Evolutionary conservation across 2,888 invertebrate species (phyloP), one percentile per base, ranked within the genome.

Genomic region (Villa cingulata): DNA sequence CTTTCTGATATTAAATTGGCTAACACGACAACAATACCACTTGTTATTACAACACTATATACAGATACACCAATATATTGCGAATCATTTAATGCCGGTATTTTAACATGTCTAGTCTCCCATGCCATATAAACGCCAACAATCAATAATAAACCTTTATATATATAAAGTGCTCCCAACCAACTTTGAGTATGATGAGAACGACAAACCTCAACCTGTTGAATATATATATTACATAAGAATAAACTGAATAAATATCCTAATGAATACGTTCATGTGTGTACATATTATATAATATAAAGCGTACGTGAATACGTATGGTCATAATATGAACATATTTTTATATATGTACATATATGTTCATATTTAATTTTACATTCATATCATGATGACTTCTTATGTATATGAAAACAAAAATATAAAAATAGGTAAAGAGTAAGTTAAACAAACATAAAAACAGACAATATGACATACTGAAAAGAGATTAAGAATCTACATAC

Each of bases 61-160:
- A 92, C 91, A 57, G 88, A 90, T 65, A 92, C 83, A 14, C 88
- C 92, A 56, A 94, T 92, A 67, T 91, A 90, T 63, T 90, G 87
- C 6, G 91, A 91, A 70, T 94, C 92, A 70, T 92, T 92, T 23
- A 94, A 71, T 0, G 87, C 89, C 15, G 89, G 85, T 57, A 92
- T 88, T 71, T 91, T 90, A 20, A 94, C 89, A 65, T 86, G 83
- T 45, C 88, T 78, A 12, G 92, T 94, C 71, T 91, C 90, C 92
- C 92, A 92, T 1, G 92, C 92, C 91, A 92, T 91, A 71, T 90
- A 92, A 4, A 90, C 85, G 0, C 91, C 92, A 51, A 91, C 89
- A 29, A 90, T 77, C 16, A 92, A 75, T 17, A 92, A 74, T 0
- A 92, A 74, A 2, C 88, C 89, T 68, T 92, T 92, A 74, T 92